Evolutionary conservation across 92 coral and sea anemone species (phyloP).

Genomic region (Montipora capitata): DNA sequence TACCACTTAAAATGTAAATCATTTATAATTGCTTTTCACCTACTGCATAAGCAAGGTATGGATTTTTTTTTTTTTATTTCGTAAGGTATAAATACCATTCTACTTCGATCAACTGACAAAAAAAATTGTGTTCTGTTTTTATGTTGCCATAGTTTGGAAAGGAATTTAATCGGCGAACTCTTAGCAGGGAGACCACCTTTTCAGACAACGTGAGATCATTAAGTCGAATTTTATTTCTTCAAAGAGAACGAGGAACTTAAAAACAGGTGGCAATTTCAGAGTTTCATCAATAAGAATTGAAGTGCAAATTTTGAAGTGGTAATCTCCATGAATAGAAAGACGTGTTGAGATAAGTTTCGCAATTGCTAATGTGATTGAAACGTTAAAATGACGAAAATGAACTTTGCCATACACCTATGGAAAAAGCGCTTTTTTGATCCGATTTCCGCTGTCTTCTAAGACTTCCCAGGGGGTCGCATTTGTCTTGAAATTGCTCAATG

Average conservation of each 20-base stretch:
- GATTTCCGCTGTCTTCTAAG: background rate
- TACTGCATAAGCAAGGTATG: too few relatives aligned
- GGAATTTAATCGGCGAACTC: background rate
- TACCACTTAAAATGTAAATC: constrained; percentile 7
- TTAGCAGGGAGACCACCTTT: background rate
- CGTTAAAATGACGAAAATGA: constrained; percentile 11
- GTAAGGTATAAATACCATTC: background rate
- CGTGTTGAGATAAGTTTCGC: background rate
- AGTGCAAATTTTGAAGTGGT: background rate
- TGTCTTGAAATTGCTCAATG: background rate
- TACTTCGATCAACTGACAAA: too few relatives aligned
- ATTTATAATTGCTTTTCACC: constrained; percentile 9
- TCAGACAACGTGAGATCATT: background rate
- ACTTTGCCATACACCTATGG: background rate
- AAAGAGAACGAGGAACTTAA: background rate
- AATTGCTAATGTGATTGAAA: constrained; percentile 4
- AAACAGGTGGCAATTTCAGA: constrained; percentile 28
- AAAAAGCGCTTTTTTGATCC: background rate
- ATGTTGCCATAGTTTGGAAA: background rate
- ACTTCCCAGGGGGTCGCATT: background rate
- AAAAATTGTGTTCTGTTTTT: background rate
- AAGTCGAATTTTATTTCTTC: background rate
- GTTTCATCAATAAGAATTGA: background rate
- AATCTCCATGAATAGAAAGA: constrained; percentile 3
- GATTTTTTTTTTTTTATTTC: background rate